These are phyloP conservation scores for Puffinus mauretanicus DNA, from an alignment of 2,113 vertebrate genomes.

Conservation along the genomic window DNA sequence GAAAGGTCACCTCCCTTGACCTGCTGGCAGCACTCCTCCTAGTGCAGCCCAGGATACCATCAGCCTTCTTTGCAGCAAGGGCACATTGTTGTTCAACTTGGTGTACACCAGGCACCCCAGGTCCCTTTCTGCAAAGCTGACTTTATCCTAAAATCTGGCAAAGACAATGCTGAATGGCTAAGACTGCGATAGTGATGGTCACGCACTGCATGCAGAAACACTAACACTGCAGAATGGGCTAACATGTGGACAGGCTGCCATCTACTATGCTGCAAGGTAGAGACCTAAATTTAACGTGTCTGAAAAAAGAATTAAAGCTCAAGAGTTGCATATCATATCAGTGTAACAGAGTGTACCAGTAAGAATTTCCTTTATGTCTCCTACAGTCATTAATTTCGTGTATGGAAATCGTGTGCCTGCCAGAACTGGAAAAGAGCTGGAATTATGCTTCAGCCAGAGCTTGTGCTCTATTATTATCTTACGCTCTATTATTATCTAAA, in stretches of 20 bases:
- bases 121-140: background rate
- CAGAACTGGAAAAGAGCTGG: slow-evolving; percentile 22
- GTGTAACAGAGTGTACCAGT: background rate
- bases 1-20: background rate
- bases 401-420: slow-evolving; percentile 6
- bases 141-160: background rate
- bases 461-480: slow-evolving; percentile 7
- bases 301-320: background rate
- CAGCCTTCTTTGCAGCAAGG: background rate
- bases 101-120: background rate
- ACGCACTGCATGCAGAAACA: background rate
- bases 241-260: background rate
- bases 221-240: background rate
- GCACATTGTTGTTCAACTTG: background rate
- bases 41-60: background rate
- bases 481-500: background rate
- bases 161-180: background rate
- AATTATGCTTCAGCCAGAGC: slow-evolving; percentile 6
- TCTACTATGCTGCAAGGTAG: background rate
- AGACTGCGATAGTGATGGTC: background rate
- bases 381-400: background rate
- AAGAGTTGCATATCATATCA: background rate
- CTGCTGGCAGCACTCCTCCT: background rate
- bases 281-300: background rate
- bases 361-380: slow-evolving; percentile 15